Conservation (phyloP, 2,113 vertebrate species). For the Polypterus senegalus region DNA sequence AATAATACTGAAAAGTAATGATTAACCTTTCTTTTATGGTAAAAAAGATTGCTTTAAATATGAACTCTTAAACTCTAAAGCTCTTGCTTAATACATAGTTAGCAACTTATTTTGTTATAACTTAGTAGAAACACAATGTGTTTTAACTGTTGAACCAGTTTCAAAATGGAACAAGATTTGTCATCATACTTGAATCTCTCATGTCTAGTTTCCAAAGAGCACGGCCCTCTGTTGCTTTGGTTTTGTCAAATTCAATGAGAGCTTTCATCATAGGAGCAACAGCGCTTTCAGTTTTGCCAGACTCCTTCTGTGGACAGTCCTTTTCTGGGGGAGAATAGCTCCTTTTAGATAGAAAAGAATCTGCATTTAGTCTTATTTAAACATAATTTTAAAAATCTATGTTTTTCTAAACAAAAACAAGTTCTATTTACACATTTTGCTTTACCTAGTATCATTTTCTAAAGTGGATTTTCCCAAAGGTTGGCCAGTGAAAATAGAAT, state of each 20-base stretch:
- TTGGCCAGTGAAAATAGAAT: conserved; percentile 57
- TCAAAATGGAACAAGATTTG: too few relatives aligned
- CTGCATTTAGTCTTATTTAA: not conserved
- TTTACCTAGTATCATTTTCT: too few relatives aligned
- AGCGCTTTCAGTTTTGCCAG: conserved; percentile 37
- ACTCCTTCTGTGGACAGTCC: conserved; percentile 32
- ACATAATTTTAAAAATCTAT: too few relatives aligned
- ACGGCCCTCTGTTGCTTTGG: conserved; percentile 65
- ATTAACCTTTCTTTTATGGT: too few relatives aligned
- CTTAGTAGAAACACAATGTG: too few relatives aligned
- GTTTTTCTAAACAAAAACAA: too few relatives aligned
- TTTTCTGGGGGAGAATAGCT: conserved; percentile 50
- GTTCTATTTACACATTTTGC: too few relatives aligned
- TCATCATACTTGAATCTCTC: conserved; percentile 17
- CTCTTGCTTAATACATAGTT: too few relatives aligned
- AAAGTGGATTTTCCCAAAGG: conserved; percentile 31
- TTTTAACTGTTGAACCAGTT: too few relatives aligned
- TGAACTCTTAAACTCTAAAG: too few relatives aligned
- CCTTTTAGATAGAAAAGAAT: conserved; percentile 27
- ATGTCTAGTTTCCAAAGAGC: conserved; percentile 40
- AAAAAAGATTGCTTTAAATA: too few relatives aligned
- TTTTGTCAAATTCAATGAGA: conserved; percentile 74
- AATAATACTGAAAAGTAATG: not conserved
- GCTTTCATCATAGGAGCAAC: conserved; percentile 74
- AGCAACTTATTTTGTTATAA: too few relatives aligned